phyloP scores from a whole-genome alignment of 2,113 vertebrate species.

The Hippoglossus stenolepis region DNA sequence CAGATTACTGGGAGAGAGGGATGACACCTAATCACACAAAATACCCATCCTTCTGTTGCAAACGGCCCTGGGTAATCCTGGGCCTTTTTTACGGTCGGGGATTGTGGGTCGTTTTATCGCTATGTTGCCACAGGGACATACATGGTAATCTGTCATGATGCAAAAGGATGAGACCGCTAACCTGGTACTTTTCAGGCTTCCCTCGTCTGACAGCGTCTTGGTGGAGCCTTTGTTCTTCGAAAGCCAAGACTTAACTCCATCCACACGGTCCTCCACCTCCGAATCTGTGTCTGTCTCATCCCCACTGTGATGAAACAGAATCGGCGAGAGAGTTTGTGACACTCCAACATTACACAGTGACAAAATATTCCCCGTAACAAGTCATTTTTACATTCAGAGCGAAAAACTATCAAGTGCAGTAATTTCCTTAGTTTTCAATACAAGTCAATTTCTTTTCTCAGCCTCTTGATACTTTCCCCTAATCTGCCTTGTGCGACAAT shows the following conservation, averaged over 20 bases:
- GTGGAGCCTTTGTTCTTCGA: slow-evolving; percentile 85
- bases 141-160: slow-evolving; percentile 52
- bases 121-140: slow-evolving; percentile 19
- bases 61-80: slow-evolving; percentile 62
- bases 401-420: not conserved
- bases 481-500: not conserved
- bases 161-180: slow-evolving; percentile 73
- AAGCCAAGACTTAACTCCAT: slow-evolving; percentile 96
- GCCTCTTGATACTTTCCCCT: not conserved
- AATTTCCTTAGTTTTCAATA: not conserved
- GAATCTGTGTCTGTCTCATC: slow-evolving; percentile 94
- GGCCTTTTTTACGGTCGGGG: slow-evolving; percentile 48
- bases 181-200: slow-evolving; percentile 93
- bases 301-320: slow-evolving; percentile 80
- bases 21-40: slow-evolving; percentile 78
- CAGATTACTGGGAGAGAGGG: slow-evolving; percentile 66
- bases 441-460: not conserved
- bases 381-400: slow-evolving; percentile 10
- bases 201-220: slow-evolving; percentile 90
- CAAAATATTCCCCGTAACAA: slow-evolving; percentile 9
- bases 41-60: slow-evolving; percentile 68
- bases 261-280: slow-evolving; percentile 95
- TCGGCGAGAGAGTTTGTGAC: slow-evolving; percentile 6
- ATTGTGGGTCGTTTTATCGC: slow-evolving; percentile 46
- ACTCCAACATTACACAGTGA: not conserved